Conservation (phyloP, 1,140 invertebrate species). For the Oscheius sp. region DNA sequence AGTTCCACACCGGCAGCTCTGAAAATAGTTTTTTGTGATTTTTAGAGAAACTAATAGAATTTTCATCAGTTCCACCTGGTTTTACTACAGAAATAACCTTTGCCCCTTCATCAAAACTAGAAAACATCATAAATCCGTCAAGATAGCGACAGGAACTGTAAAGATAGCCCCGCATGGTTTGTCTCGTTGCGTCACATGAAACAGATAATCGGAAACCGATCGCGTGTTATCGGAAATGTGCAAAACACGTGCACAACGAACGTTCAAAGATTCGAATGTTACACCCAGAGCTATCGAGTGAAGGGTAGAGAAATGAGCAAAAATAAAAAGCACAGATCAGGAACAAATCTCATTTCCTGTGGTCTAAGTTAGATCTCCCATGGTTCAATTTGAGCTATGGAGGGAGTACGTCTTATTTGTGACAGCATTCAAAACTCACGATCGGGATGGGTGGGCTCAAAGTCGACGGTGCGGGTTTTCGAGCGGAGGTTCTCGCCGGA, state of each 20-base stretch:
- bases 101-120: not conserved
- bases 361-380: not conserved
- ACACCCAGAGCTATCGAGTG: not conserved
- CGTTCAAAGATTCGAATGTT: not conserved
- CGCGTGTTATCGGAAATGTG: too few species aligned
- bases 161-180: too few species aligned
- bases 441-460: slow-evolving; percentile 72
- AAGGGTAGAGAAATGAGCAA: too few species aligned
- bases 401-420: too few species aligned
- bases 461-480: slow-evolving; percentile 80
- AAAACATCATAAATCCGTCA: not conserved
- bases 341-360: not conserved
- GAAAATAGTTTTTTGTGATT: slow-evolving; percentile 33
- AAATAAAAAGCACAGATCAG: not conserved
- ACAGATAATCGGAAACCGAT: too few species aligned
- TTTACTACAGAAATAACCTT: not conserved
- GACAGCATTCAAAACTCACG: slow-evolving; percentile 63
- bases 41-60: not conserved
- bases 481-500: slow-evolving; percentile 79
- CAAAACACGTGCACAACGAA: too few species aligned
- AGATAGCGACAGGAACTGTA: too few species aligned
- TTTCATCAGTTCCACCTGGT: not conserved
- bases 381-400: too few species aligned
- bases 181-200: not conserved
- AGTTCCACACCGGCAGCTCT: slow-evolving; percentile 91